A percentile compares a stretch with the other conserved stretches of the same genome.
Conservation (phyloP, 2,888 invertebrate species). For the Tipula vernalis region DNA sequence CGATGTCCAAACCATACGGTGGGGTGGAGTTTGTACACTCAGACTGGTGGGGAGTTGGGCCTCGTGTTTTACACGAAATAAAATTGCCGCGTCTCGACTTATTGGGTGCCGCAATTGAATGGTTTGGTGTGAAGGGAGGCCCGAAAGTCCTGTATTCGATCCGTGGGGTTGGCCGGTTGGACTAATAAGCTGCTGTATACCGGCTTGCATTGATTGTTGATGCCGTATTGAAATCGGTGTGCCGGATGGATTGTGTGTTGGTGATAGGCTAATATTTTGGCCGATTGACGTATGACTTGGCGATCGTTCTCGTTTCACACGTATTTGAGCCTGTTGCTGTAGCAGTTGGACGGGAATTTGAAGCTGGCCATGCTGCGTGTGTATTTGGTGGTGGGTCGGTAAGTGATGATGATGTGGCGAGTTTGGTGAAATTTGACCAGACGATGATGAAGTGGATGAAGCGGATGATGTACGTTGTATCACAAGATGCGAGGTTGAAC, state of each 20-base stretch:
- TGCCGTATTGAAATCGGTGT: constrained; percentile 16
- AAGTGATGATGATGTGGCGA: constrained; percentile 20
- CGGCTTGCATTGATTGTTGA: constrained; percentile 31
- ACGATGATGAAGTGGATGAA: constrained; percentile 10
- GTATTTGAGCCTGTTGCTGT: constrained; percentile 15
- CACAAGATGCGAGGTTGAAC: constrained; percentile 18
- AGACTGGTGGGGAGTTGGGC: constrained; percentile 22
- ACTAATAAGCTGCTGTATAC: constrained; percentile 31
- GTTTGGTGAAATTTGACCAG: constrained; percentile 12
- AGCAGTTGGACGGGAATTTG: constrained; percentile 12
- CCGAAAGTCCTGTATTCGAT: constrained; percentile 15
- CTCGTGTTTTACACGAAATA: constrained; percentile 36
- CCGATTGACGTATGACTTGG: constrained; percentile 16
- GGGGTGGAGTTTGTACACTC: constrained; percentile 30
- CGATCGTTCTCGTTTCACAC: constrained; percentile 18
- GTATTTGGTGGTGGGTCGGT: constrained; percentile 23
- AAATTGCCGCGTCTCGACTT: constrained; percentile 33
- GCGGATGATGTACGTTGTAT: constrained; percentile 8
- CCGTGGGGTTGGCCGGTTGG: constrained; percentile 20
- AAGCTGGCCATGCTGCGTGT: constrained; percentile 9
- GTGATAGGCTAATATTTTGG: constrained; percentile 4
- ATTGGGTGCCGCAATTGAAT: constrained; percentile 38
- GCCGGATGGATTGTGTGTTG: neutral
- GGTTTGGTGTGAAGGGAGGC: constrained; percentile 35
- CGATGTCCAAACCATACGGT: constrained; percentile 42